Evolutionary conservation across 2,888 invertebrate species (phyloP).

Genomic region (Tribolium freemani): DNA sequence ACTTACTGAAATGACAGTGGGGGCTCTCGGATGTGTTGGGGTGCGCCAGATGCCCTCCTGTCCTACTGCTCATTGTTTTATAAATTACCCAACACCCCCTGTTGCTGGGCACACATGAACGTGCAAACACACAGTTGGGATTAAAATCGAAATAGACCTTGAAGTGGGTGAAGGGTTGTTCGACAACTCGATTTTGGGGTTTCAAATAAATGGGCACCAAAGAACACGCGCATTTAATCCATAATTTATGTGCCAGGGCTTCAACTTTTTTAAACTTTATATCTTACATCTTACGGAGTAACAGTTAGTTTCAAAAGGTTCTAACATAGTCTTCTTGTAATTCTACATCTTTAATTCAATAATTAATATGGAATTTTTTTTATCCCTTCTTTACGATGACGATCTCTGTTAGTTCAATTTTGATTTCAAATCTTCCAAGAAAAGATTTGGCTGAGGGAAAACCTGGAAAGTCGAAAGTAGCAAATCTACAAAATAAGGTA

Average conservation of each 20-base stretch:
- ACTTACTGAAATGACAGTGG: conserved; percentile 52
- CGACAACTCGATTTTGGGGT: conserved; percentile 9
- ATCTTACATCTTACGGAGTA: too few species aligned
- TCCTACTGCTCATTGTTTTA: conserved; percentile 52
- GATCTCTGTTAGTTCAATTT: too few species aligned
- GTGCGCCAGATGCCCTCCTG: conserved; percentile 52
- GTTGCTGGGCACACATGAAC: conserved; percentile 42
- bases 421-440: too few species aligned
- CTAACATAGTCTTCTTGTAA: too few species aligned
- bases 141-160: conserved; percentile 29
- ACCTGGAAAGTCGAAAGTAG: too few species aligned
- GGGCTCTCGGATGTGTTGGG: conserved; percentile 45
- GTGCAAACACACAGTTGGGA: conserved; percentile 27
- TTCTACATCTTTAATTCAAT: too few species aligned
- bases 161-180: conserved; percentile 11
- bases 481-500: too few species aligned
- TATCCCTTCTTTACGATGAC: too few species aligned
- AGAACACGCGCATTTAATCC: background rate
- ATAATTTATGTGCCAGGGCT: background rate
- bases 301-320: too few species aligned
- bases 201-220: background rate
- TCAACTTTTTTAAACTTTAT: too few species aligned
- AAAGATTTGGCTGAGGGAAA: too few species aligned
- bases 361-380: too few species aligned
- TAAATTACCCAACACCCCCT: conserved; percentile 52